Base-by-base conservation (phyloP, 2,797 vertebrate genomes). In the Coregonus sp. region DNA sequence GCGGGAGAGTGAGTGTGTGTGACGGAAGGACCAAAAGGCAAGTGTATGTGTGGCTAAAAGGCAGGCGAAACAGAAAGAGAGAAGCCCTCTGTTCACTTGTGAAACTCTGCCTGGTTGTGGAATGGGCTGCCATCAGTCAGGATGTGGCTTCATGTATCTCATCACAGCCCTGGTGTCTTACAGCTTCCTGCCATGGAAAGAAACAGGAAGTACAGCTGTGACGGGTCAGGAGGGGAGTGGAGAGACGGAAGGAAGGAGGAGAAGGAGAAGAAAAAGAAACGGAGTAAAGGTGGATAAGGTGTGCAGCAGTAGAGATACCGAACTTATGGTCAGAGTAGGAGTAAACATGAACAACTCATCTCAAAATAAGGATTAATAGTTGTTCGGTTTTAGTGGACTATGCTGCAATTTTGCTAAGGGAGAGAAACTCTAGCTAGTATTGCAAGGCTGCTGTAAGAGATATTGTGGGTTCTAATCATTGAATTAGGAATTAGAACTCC, bases 151-250 rank as follows among this genome's bases (percentile, higher is more conserved):
- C 14, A 87, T 89, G 0, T 95, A 94, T 87, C 89, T 94, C 50
- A 76, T 94, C 74, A 93, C 92, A 0, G 88, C 94, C 1, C 75
- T 92, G 51, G 74, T 94, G 18, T 96, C 95, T 51, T 95, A 95
- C 88, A 90, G 88, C 80, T 86, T 89, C 77, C 87, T 96, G 82
- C 93, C 94, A 2, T 94, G 94, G 94, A 92, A 74, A 78, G 65
- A 78, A 1, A 59, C 20, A 59, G n/a, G 56, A 20, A 59, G 20
- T 59, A 59, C 31, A 0, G 40, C 31, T 11, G 56, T 14, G 14
- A n/a, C 18, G 1, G 50, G 47, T 33, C 35, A 74, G 63, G 69
- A 75, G 4, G 15, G 15, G 47, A 18, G 74, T 16, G 9, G 77
- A 47, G 59, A 76, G 54, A 11, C 50, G 11, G 73, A 31, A 37